Evolutionary conservation across 2,888 invertebrate species (phyloP), one percentile per base, ranked within the genome.

Genomic region (Tenthredo livida): DNA sequence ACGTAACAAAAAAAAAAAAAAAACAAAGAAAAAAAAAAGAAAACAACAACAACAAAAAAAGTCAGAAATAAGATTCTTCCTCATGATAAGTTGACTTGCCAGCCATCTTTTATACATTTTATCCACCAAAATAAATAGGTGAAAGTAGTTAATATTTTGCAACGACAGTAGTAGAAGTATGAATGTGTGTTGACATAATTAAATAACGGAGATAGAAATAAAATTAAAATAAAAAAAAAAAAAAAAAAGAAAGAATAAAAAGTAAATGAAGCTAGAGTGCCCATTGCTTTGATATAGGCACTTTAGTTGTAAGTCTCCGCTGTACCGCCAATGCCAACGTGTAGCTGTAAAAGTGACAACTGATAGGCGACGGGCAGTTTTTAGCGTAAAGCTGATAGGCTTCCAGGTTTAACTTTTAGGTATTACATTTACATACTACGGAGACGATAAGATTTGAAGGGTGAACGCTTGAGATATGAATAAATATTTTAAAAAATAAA

Each of bases 71-170:
- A 91, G 90, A 92, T 91, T 91, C 91, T 92, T 93, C 92, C 92
- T 92, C 91, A 91, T 88, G 85, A 58, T 90, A 90, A 87, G 92
- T 91, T 91, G 91, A 93, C 92, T 93, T 93, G 92, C 93, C 93
- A 93, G 92, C 93, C 92, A 92, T 92, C 92, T 93, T 93, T 93
- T 93, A 92, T 93, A 93, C 92, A 90, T 92, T 93, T 92, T 91
- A 92, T 92, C 91, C 90, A 91, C 88, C 90, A 91, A 88, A 73
- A 73, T 91, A 87, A 91, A 91, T 92, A 92, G 90, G 90, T 90
- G 90, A 92, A 93, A 91, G 91, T 92, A 93, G 92, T 90, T 89
- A 91, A 92, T 93, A 93, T 93, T 93, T 93, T 93, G 92, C 93
- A 93, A 93, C 90, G 92, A 92, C 70, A 83, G 83, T 83, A 83